phyloP scores from a whole-genome alignment of 2,888 invertebrate genomes.

The Lithosia quadra region DNA sequence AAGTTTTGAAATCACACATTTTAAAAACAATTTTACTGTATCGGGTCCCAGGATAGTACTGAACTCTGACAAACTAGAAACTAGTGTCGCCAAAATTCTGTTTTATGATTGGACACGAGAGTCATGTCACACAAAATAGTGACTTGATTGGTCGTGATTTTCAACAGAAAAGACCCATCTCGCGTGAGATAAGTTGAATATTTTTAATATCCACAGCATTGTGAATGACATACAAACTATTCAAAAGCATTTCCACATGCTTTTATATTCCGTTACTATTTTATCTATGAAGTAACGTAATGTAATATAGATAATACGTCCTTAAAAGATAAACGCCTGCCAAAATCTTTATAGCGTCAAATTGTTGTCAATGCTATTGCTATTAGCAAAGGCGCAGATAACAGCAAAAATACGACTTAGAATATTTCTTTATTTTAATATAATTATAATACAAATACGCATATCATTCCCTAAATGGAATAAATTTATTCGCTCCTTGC shows the following conservation, averaged over 20 bases:
- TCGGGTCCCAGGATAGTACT: not conserved
- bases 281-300: not conserved
- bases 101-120: not conserved
- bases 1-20: not conserved
- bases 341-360: constrained; percentile 32
- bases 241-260: not conserved
- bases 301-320: constrained; percentile 18
- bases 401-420: constrained; percentile 18
- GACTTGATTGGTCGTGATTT: not conserved
- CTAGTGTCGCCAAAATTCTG: not conserved
- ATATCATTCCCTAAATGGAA: constrained; percentile 65
- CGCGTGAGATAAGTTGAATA: too few relatives aligned
- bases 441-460: constrained; percentile 45
- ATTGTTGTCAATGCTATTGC: constrained; percentile 25
- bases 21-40: not conserved
- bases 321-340: constrained; percentile 39
- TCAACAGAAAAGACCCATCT: not conserved
- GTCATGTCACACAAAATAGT: not conserved
- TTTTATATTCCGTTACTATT: not conserved
- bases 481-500: constrained; percentile 26
- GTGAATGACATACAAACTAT: not conserved
- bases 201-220: not conserved
- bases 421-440: constrained; percentile 34
- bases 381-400: constrained; percentile 17
- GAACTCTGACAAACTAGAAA: not conserved